Percentiles rank a stretch among this genome's conserved stretches.
Evolutionary conservation across 2,888 invertebrate genomes (phyloP).

Genomic region (Alloplasta piceator): DNA sequence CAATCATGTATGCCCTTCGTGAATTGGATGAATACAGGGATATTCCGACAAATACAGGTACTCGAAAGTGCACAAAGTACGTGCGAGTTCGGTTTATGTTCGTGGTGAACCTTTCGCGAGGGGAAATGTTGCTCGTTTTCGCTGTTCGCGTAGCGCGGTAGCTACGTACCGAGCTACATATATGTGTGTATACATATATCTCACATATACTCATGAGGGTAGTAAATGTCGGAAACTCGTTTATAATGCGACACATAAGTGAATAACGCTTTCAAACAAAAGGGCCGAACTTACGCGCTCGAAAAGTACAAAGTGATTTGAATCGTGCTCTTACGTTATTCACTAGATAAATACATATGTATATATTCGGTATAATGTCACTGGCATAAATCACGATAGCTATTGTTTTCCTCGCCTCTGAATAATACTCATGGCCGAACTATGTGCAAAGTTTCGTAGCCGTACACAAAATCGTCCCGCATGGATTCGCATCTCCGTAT

Average conservation of each 20-base stretch:
- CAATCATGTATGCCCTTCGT: conserved; percentile 33
- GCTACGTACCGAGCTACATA: conserved; percentile 64
- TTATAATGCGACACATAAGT: conserved; percentile 53
- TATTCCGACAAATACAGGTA: conserved; percentile 1
- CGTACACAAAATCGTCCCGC: no score
- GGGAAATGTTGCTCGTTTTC: conserved; percentile 40
- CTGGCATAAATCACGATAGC: conserved; percentile 79
- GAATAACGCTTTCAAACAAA: conserved; percentile 28
- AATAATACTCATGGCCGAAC: conserved; percentile 69
- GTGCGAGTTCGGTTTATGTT: conserved; percentile 2
- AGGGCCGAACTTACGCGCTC: no score
- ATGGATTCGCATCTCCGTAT: no score
- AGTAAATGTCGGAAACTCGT: conserved; percentile 48
- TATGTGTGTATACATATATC: conserved; percentile 21
- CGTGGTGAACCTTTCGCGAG: conserved; percentile 11
- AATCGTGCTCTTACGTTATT: conserved; percentile 34
- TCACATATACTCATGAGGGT: conserved; percentile 1
- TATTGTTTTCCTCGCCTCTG: conserved; percentile 75
- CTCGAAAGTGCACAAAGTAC: conserved; percentile 10
- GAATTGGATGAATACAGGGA: conserved; percentile 35
- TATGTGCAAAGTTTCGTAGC: conserved; percentile 39
- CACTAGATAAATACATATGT: conserved; percentile 70
- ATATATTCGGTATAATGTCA: conserved; percentile 77
- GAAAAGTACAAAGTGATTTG: no score
- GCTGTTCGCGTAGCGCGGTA: conserved; percentile 67